These are phyloP conservation scores for Halictus quadricinctus DNA, from an alignment of 2,888 invertebrate genomes.

Conservation along the genomic window DNA sequence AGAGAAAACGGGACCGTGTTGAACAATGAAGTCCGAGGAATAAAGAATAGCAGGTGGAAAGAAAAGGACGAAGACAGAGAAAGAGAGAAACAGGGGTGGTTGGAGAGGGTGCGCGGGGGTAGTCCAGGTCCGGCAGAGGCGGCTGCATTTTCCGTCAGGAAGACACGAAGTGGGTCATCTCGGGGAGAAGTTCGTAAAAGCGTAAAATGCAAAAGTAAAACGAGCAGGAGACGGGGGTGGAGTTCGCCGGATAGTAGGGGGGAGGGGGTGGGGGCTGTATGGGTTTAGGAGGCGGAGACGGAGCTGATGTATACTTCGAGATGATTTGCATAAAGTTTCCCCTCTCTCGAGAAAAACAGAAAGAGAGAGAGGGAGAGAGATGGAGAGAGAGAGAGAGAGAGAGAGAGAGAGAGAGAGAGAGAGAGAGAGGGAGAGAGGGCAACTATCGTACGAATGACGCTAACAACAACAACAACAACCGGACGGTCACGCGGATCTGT, in stretches of 20 bases:
- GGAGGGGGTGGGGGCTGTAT: neutral
- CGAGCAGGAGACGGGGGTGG: conserved; percentile 38
- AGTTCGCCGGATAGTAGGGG: neutral
- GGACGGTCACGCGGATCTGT: conserved; percentile 32
- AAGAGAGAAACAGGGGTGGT: neutral
- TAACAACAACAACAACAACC: neutral
- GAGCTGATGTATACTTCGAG: conserved; percentile 56
- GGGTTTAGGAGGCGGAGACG: conserved; percentile 36
- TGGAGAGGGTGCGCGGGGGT: neutral
- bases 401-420: neutral
- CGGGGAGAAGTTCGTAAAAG: conserved; percentile 64
- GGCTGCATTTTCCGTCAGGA: conserved; percentile 57
- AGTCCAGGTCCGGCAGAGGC: conserved; percentile 20
- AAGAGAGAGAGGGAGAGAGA: neutral
- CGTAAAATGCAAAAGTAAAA: conserved; percentile 66
- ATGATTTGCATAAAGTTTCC: conserved; percentile 71
- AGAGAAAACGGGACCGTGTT: neutral
- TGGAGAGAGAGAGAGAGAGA: neutral
- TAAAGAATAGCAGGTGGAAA: neutral
- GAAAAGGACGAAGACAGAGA: neutral
- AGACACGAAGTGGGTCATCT: conserved; percentile 67
- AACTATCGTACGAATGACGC: neutral
- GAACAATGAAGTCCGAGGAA: neutral
- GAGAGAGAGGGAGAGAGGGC: neutral
- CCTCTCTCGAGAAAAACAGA: neutral